Evolutionary conservation across 2,888 invertebrate species (phyloP).

Genomic region (Baronia brevicornis): DNA sequence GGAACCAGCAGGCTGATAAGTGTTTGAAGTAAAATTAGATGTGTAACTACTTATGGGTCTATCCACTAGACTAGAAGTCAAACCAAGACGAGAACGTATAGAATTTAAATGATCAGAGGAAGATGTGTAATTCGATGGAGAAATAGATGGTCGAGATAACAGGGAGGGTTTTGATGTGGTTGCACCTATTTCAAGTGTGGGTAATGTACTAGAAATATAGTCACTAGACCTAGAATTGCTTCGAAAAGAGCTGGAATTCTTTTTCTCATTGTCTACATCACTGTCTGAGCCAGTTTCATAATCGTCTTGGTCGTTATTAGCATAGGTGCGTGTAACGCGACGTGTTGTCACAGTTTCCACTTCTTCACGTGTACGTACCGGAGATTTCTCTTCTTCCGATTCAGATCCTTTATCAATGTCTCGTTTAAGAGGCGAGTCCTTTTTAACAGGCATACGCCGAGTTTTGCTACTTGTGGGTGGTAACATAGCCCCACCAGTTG

Average conservation of each 20-base stretch:
- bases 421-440: conserved; percentile 56
- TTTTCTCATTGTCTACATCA: conserved; percentile 75
- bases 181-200: conserved; percentile 41
- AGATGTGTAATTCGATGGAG: conserved; percentile 47
- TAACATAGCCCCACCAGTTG: conserved; percentile 67
- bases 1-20: conserved; percentile 51
- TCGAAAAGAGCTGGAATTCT: conserved; percentile 47
- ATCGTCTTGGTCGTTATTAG: conserved; percentile 69
- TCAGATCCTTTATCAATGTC: conserved; percentile 61
- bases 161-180: conserved; percentile 54
- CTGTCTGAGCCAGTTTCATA: conserved; percentile 84
- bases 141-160: conserved; percentile 56
- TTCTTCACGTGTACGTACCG: conserved; percentile 60
- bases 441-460: conserved; percentile 51
- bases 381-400: conserved; percentile 57
- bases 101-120: conserved; percentile 75
- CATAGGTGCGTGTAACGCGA: conserved; percentile 66
- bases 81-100: conserved; percentile 74
- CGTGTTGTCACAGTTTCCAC: conserved; percentile 71
- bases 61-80: conserved; percentile 59
- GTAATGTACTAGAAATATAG: conserved; percentile 58
- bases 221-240: conserved; percentile 60
- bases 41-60: conserved; percentile 44
- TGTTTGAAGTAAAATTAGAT: conserved; percentile 41
- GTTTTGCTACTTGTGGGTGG: conserved; percentile 54